Percentiles rank a stretch among this genome's conserved stretches.
phyloP scores from a whole-genome alignment of 2,888 invertebrate species.

The Oligia latruncula region DNA sequence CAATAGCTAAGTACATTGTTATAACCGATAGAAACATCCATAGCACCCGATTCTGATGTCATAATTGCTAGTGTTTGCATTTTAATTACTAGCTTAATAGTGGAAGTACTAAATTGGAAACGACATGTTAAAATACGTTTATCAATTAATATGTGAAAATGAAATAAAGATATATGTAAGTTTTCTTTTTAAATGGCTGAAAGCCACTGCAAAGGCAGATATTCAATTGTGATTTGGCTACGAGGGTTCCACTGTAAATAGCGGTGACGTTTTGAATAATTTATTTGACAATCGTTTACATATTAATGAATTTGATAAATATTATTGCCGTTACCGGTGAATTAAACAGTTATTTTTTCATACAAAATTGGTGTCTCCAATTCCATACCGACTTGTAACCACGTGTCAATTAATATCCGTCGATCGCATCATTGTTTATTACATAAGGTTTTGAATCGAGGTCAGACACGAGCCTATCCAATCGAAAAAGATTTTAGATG shows the following conservation, averaged over 20 bases:
- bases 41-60: slow-evolving; percentile 74
- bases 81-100: slow-evolving; percentile 70
- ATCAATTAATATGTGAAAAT: slow-evolving; percentile 3
- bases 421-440: not conserved
- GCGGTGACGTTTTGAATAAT: not conserved
- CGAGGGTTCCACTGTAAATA: not conserved
- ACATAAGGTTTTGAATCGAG: not conserved
- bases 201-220: not conserved
- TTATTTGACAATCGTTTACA: not conserved
- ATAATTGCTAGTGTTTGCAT: slow-evolving; percentile 76
- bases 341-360: not conserved
- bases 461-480: not conserved
- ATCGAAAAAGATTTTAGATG: not conserved
- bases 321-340: not conserved
- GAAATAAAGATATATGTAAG: not conserved
- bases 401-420: not conserved
- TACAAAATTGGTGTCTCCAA: not conserved
- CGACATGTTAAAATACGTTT: slow-evolving; percentile 31
- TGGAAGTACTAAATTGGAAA: slow-evolving; percentile 45
- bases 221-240: not conserved
- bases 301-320: not conserved
- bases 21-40: slow-evolving; percentile 73
- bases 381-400: not conserved
- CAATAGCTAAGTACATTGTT: slow-evolving; percentile 76
- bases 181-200: not conserved